phyloP scores from a whole-genome alignment of 2,797 vertebrate species.

The Megalops cyprinoides region DNA sequence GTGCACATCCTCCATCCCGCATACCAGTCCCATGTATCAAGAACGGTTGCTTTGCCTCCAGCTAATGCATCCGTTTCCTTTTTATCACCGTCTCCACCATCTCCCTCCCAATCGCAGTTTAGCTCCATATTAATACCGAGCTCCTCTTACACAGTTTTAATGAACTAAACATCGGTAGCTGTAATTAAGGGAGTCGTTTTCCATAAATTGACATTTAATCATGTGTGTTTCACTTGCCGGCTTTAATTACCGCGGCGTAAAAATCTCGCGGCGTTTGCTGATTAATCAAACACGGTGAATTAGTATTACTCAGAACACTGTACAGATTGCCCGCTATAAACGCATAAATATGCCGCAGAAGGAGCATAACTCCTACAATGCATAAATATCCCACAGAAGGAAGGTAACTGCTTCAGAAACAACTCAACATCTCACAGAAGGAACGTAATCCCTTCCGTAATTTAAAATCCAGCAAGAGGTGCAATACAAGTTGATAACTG shows the following conservation, averaged over 20 bases:
- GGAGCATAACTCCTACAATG: neutral
- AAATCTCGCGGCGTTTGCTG: slow-evolving; percentile 45
- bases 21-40: neutral
- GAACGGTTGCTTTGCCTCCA: neutral
- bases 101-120: slow-evolving; percentile 48
- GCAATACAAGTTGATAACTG: too few relatives aligned
- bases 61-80: neutral
- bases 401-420: neutral
- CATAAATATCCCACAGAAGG: too few relatives aligned
- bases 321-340: slow-evolving; percentile 3
- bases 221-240: slow-evolving; percentile 47
- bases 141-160: slow-evolving; percentile 62
- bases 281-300: slow-evolving; percentile 51
- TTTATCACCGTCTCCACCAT: slow-evolving; percentile 14
- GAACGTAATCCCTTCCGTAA: too few relatives aligned
- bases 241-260: slow-evolving; percentile 60
- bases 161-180: slow-evolving; percentile 53
- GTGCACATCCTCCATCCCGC: neutral
- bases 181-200: slow-evolving; percentile 65
- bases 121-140: slow-evolving; percentile 50
- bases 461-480: too few relatives aligned
- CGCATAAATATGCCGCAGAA: neutral
- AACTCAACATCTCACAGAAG: too few relatives aligned
- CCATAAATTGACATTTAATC: slow-evolving; percentile 59
- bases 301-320: slow-evolving; percentile 38